These are phyloP conservation scores for Acholoe squamosa DNA, from an alignment of 2,888 invertebrate species.

Conservation along the genomic window DNA sequence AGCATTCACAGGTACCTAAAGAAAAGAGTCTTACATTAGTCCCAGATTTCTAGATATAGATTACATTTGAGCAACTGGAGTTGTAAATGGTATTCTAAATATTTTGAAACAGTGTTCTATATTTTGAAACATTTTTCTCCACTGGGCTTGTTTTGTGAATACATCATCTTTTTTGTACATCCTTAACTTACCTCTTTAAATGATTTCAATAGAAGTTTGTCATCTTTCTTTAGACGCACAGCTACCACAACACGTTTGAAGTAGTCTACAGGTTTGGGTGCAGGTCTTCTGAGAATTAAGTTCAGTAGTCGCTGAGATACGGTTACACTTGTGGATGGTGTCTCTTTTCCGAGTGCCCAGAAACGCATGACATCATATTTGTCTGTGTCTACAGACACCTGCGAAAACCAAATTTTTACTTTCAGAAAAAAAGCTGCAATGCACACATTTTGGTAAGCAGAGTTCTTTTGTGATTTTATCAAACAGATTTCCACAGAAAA, in stretches of 20 bases:
- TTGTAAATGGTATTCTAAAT: neutral
- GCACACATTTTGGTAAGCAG: too few relatives aligned
- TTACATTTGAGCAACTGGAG: too few relatives aligned
- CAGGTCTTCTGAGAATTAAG: conserved; percentile 61
- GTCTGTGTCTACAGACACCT: conserved; percentile 79
- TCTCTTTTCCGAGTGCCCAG: conserved; percentile 81
- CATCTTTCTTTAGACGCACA: conserved; percentile 79
- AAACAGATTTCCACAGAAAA: too few relatives aligned
- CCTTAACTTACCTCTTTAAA: conserved; percentile 77
- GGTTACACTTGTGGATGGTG: conserved; percentile 69
- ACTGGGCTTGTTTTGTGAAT: too few relatives aligned
- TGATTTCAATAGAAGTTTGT: conserved; percentile 81
- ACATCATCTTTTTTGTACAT: too few relatives aligned
- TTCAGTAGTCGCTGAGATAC: conserved; percentile 68
- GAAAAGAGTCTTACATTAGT: too few relatives aligned
- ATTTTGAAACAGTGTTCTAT: neutral
- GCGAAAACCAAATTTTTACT: neutral
- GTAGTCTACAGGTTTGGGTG: conserved; percentile 72
- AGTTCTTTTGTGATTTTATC: too few relatives aligned
- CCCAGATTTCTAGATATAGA: too few relatives aligned
- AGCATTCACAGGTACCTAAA: conserved; percentile 75
- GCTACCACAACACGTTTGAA: conserved; percentile 82
- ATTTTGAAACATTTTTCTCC: too few relatives aligned
- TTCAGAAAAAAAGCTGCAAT: too few relatives aligned
- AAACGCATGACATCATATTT: conserved; percentile 81